Evolutionary conservation across 1,140 invertebrate genomes (phyloP), one percentile per base, ranked within the genome.

Genomic region (Pachypeltis micranthus): DNA sequence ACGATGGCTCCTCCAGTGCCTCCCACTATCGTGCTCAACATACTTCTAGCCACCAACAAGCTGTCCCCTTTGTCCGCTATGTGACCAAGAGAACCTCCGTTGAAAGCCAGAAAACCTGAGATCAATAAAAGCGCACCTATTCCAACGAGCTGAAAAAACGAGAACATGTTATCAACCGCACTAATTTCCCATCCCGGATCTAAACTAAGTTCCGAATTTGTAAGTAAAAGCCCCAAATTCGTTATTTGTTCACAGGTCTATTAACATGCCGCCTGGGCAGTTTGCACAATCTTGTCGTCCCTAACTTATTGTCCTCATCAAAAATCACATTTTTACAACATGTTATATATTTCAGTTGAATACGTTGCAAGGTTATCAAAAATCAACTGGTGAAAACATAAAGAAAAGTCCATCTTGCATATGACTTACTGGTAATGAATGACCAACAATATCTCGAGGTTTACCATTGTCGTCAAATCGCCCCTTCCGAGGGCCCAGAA

Each of bases 51-150:
- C 1, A 81, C 72, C 2, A 71, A 69, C 0, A 67, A 67, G 0
- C 77, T 76, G 63, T 80, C 78, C 4, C 79, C 79, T 0, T 67
- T 67, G 4, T 72, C 63, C 10, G 74, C 71, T 29, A 82, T 79
- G 63, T 72, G 69, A 0, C 74, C 74, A 58, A 75, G 72, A 1
- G 79, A 80, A 0, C 79, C 81, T 4, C 79, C 81, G 68, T 83
- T 83, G 72, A 83, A 83, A 0, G 80, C 78, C 31, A 83, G 69
- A 69, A 83, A 83, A 0, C 81, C 81, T 61, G 80, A 78, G 61
- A 81, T 73, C 2, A 83, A 72, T 57, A 83, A 77, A 67, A 83
- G 76, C 0, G 78, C 80, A 14, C 81, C 81, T 23, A 82, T 66
- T 31, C 78, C 78, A 14, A 79, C 75, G 64, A 83, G 71, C 78